Conservation (phyloP, 2,888 invertebrate genomes). For the Zaprionus bogoriensis region DNA sequence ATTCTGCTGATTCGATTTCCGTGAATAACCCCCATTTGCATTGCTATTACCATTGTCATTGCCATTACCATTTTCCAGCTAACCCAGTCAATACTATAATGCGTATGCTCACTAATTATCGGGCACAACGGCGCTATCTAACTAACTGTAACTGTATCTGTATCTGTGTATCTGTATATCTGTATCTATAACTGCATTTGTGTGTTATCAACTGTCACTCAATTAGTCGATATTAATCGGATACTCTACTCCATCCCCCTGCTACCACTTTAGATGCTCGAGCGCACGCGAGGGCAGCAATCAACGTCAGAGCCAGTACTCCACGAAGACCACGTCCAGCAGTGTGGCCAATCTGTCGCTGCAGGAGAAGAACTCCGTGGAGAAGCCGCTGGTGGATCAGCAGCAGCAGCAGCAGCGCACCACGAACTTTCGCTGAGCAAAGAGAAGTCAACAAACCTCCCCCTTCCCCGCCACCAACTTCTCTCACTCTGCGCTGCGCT, state of each 20-base stretch:
- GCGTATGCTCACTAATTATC: not conserved
- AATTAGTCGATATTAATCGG: slow-evolving; percentile 32
- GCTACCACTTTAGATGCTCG: slow-evolving; percentile 67
- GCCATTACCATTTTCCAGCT: slow-evolving; percentile 10
- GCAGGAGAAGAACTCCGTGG: slow-evolving; percentile 64
- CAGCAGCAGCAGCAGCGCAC: slow-evolving; percentile 48
- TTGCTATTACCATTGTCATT: no score
- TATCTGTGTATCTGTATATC: not conserved
- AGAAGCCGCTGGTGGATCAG: slow-evolving; percentile 72
- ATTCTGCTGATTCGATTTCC: slow-evolving; percentile 16
- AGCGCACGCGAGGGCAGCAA: slow-evolving; percentile 75
- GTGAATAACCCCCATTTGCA: slow-evolving; percentile 11
- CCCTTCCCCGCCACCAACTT: not conserved
- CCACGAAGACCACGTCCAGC: slow-evolving; percentile 81
- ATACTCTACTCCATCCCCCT: not conserved
- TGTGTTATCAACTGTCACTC: slow-evolving; percentile 38
- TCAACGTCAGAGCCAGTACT: slow-evolving; percentile 82
- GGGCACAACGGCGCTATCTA: not conserved
- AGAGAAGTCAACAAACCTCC: not conserved
- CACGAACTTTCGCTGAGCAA: slow-evolving; percentile 49
- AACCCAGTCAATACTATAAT: slow-evolving; percentile 19
- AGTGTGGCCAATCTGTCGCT: slow-evolving; percentile 77
- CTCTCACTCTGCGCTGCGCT: not conserved
- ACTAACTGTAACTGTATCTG: slow-evolving; percentile 32
- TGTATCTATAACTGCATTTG: slow-evolving; percentile 22